Conservation (phyloP, 2,888 invertebrate genomes). For the Laothoe populi region DNA sequence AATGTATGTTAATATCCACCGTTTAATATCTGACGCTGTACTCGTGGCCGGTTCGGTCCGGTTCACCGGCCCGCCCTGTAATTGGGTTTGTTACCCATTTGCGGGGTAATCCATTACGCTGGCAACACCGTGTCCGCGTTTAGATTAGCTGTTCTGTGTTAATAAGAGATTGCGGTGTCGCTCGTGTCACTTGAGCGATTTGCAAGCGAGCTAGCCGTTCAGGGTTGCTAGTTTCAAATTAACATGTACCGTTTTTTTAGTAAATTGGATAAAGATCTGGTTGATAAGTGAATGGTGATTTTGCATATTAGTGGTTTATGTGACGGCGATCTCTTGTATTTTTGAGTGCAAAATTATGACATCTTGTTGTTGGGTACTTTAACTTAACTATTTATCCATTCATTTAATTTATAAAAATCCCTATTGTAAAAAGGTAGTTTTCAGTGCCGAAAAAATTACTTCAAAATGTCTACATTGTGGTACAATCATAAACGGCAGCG, state of each 20-base stretch:
- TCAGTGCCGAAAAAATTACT: no score
- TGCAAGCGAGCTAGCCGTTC: conserved; percentile 43
- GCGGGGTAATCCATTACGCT: conserved; percentile 64
- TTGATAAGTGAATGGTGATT: neutral
- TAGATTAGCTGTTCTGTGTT: conserved; percentile 60
- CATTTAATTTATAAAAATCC: no score
- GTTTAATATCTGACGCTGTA: conserved; percentile 19
- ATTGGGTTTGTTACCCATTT: conserved; percentile 64
- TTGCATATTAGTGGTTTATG: neutral
- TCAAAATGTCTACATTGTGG: no score
- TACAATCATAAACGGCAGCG: no score
- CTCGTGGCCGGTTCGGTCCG: conserved; percentile 28
- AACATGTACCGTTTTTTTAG: conserved; percentile 14
- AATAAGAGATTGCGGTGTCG: conserved; percentile 56
- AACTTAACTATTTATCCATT: no score
- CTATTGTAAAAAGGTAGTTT: no score
- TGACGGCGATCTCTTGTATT: neutral
- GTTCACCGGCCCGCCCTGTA: conserved; percentile 50
- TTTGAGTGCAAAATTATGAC: neutral
- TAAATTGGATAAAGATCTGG: conserved; percentile 28
- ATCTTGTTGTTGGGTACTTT: no score
- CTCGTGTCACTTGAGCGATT: conserved; percentile 56
- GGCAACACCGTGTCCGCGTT: conserved; percentile 55
- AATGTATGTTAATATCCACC: conserved; percentile 22
- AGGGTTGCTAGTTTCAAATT: conserved; percentile 42